Percentiles rank a stretch among this genome's conserved stretches.
Conservation (phyloP, 1,140 invertebrate species). For the Neodiprion virginianus region DNA sequence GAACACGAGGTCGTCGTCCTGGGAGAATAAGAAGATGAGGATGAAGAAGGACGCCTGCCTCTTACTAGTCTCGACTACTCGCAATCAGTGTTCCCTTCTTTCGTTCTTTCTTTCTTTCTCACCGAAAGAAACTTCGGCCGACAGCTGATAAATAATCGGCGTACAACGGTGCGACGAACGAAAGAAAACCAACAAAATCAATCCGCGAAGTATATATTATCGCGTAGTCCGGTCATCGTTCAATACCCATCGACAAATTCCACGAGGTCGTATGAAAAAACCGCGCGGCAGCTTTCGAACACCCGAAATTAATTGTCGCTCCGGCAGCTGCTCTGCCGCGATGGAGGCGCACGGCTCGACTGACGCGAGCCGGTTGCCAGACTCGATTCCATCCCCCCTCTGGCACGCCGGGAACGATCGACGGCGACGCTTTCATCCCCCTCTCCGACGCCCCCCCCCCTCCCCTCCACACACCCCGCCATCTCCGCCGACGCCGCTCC, state of each 20-base stretch:
- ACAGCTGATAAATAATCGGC: conserved; percentile 10
- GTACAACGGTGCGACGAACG: neutral
- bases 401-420: conserved; percentile 20
- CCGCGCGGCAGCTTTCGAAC: conserved; percentile 10
- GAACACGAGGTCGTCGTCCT: neutral
- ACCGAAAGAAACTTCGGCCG: neutral
- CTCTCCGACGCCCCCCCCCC: conserved; percentile 17
- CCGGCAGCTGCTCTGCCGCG: neutral
- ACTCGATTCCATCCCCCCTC: conserved; percentile 32
- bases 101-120: neutral
- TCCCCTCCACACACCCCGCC: neutral
- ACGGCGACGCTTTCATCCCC: no score
- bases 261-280: neutral
- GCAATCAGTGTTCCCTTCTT: neutral
- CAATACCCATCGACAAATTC: neutral
- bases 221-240: neutral
- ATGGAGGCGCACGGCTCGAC: conserved; percentile 47
- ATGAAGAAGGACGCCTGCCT: neutral
- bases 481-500: neutral
- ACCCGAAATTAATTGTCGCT: neutral
- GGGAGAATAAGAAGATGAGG: neutral
- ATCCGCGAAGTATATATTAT: no score
- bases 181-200: no score
- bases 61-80: neutral
- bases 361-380: conserved; percentile 44